Evolutionary conservation across 1,140 invertebrate genomes (phyloP), one percentile per base, ranked within the genome.

Genomic region (Cyphomyrmex costatus): DNA sequence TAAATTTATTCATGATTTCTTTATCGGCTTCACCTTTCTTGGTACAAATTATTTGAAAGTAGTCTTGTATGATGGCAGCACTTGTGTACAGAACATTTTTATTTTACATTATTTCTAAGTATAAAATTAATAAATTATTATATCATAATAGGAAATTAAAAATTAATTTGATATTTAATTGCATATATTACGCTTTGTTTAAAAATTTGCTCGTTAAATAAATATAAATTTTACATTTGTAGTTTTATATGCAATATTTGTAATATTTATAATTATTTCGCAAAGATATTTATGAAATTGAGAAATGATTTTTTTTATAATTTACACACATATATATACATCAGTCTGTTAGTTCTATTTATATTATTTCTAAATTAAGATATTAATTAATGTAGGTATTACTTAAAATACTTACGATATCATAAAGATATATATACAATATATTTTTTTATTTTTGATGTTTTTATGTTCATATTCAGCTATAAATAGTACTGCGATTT

Each of bases 61-160:
- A n/a, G 36, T 58, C 21, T 80, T 27, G 49, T 42, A 70, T 56
- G 51, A 80, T 80, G 66, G 78, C 78, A 49, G 30, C 16, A 80
- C 56, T 65, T 80, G 30, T 53, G 5, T 36, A 36, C 49, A n/a
- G 4, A 0, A 3, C 1, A 51, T 16, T 53, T 53, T 7, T 19
- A 60, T 19, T 60, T 36, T 27, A 8, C 24, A 19, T 53, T 24
- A 24, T 0, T 68, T 46, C 19, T 0, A 49, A 49, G 21, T 68
- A 56, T 10, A 24, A 51, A 65, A 68, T 77, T 21, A 16, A 78
- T 16, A 42, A 42, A 42, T 14, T 51, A 6, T 19, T 53, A 8
- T 46, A 49, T 21, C 33, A 49, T 12, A 53, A 0, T 6, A 77
- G 3, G 2, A 73, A 73, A 73, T 16, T 21, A 16, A 8, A 74